Evolutionary conservation across 1,140 invertebrate genomes (phyloP), one percentile per base, ranked within the genome.

Genomic region (Hyles vespertilio): DNA sequence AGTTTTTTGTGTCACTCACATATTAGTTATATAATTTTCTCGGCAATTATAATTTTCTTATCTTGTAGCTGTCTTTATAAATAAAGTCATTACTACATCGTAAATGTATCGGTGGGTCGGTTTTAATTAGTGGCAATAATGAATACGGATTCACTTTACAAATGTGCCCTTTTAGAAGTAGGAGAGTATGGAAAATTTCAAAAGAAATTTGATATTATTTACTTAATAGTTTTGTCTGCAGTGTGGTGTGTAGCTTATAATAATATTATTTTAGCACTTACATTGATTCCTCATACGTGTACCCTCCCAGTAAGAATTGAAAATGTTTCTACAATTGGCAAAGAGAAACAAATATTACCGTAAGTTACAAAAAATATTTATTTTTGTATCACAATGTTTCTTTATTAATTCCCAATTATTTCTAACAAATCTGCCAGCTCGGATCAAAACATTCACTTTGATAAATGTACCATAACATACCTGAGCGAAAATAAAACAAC

Each of bases 341-440:
- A 78, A 79, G 84, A 80, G 61, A 53, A 64, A 32, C 72, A 69
- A 59, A 66, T 77, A 52, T 81, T 81, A 12, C 69, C 32, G 83
- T 86, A 75, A 76, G 77, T 69, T 10, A 22, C 22, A 12, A 46
- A 32, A 32, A n/a, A 22, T 52, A 43, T 49, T 58, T 49, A 11
- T 54, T 34, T 11, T 10, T 36, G 9, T 52, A 1, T 22, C 22
- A 22, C 0, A 22, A 22, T 22, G 22, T 22, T 22, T 22, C 22
- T 50, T 45, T 36, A 33, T 56, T 33, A 48, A 46, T 56, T 53
- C 1, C 56, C 54, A 56, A 63, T 67, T 61, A 22, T 22, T 22
- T 22, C 1, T 22, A 22, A 22, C 57, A 67, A n/a, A 58, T 59
- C 66, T 8, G 33, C 32, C 32, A 51, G 65, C 61, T 33, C 44